These are phyloP conservation scores for Pachyuromys duprasi DNA, from an alignment of 2,797 vertebrate species.

Conservation along the genomic window DNA sequence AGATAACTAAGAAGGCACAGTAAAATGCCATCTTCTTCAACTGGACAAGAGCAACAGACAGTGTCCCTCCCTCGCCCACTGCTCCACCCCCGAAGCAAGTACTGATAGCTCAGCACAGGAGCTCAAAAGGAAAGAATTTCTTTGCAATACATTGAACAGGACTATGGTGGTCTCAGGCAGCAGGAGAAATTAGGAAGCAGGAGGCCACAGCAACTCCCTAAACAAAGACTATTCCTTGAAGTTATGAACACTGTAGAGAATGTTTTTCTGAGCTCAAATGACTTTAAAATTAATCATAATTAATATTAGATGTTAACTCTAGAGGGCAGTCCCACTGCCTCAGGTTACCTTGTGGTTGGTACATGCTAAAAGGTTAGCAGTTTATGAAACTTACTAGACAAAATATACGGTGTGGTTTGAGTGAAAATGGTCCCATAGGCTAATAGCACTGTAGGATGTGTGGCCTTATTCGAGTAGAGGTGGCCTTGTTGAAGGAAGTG, in stretches of 20 bases:
- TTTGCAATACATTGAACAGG: too few species aligned
- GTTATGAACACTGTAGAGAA: neutral
- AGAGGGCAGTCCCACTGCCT: neutral
- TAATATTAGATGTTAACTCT: neutral
- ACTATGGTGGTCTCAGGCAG: neutral
- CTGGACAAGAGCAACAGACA: neutral
- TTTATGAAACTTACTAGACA: neutral
- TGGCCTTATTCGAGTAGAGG: neutral
- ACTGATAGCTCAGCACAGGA: neutral
- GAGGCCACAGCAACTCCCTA: neutral
- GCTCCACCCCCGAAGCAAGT: too few species aligned
- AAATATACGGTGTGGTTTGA: neutral
- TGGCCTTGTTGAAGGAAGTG: neutral
- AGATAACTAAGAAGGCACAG: neutral
- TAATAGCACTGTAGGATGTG: too few species aligned
- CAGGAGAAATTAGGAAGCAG: neutral
- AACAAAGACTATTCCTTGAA: neutral
- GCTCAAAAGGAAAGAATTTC: neutral
- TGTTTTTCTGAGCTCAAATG: neutral
- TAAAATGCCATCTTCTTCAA: too few species aligned
- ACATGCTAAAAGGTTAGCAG: neutral
- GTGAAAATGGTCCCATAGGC: neutral
- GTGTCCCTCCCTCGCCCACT: too few species aligned
- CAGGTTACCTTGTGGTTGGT: neutral
- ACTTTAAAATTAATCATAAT: neutral